phyloP scores from a whole-genome alignment of 2,888 invertebrate species.

The Sminthurinus aureus region DNA sequence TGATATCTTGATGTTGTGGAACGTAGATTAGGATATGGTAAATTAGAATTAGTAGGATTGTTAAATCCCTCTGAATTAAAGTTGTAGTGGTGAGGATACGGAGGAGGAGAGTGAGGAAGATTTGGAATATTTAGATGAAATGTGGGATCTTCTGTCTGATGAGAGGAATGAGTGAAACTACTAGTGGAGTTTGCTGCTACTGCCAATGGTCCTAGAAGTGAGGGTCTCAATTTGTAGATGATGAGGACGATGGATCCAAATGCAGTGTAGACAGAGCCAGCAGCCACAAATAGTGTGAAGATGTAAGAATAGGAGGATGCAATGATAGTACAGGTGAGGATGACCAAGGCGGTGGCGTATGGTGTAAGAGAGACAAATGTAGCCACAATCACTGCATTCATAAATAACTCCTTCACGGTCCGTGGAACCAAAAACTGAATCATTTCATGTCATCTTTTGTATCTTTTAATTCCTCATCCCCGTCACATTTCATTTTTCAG shows the following conservation, averaged over 20 bases:
- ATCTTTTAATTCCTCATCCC: too few relatives aligned
- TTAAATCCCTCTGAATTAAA: neutral
- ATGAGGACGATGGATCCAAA: constrained; percentile 31
- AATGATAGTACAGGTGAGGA: constrained; percentile 36
- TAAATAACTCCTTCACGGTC: constrained; percentile 7
- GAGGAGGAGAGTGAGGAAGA: neutral
- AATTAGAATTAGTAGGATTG: neutral
- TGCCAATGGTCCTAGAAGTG: neutral
- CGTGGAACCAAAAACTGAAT: constrained; percentile 20
- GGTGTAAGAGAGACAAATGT: constrained; percentile 27
- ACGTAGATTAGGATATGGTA: neutral
- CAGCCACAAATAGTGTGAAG: constrained; percentile 28
- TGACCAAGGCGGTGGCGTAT: constrained; percentile 27
- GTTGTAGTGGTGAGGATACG: neutral
- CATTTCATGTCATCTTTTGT: constrained; percentile 11
- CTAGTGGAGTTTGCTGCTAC: neutral
- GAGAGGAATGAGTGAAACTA: neutral
- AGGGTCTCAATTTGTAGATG: constrained; percentile 22
- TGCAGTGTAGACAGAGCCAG: constrained; percentile 24
- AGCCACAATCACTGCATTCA: constrained; percentile 15
- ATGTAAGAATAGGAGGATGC: constrained; percentile 35
- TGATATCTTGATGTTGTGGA: neutral
- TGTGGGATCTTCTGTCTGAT: neutral
- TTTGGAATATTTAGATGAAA: neutral
- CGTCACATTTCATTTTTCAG: neutral